phyloP scores from a whole-genome alignment of 2,113 vertebrate genomes.

The Glaucidium brasilianum region DNA sequence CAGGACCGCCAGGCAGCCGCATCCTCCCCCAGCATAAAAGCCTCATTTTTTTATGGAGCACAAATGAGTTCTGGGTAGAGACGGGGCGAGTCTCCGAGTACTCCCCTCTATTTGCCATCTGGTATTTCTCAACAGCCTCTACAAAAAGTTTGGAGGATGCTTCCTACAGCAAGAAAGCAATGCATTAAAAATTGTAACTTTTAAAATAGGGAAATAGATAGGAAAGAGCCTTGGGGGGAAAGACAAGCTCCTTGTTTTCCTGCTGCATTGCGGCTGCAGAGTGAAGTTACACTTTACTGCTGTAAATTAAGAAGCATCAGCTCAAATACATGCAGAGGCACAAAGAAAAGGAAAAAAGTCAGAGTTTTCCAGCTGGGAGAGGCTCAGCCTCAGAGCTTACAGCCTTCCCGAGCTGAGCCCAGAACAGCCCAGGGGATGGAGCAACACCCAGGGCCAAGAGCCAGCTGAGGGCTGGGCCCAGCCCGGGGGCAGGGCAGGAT shows the following conservation, averaged over 20 bases:
- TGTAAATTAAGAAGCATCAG: not conserved
- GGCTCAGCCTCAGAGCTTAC: not conserved
- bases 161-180: not conserved
- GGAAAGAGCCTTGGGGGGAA: not conserved
- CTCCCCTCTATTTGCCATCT: not conserved
- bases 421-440: fast-evolving
- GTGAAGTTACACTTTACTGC: not conserved
- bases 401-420: fast-evolving
- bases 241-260: not conserved
- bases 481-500: not conserved
- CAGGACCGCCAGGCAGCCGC: not conserved
- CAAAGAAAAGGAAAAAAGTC: not conserved
- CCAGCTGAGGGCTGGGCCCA: not conserved
- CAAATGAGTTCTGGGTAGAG: not conserved
- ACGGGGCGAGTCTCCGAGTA: not conserved
- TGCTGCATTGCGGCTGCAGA: slow-evolving; percentile 1
- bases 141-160: not conserved
- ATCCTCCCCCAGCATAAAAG: not conserved
- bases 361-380: not conserved
- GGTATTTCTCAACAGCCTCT: not conserved
- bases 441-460: fast-evolving
- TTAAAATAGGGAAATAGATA: not conserved
- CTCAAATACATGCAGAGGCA: not conserved
- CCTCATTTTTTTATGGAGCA: not conserved
- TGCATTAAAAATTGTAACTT: not conserved